Evolutionary conservation across 2,888 invertebrate genomes (phyloP), one percentile per base, ranked within the genome.

Genomic region (Tetragnatha montana): DNA sequence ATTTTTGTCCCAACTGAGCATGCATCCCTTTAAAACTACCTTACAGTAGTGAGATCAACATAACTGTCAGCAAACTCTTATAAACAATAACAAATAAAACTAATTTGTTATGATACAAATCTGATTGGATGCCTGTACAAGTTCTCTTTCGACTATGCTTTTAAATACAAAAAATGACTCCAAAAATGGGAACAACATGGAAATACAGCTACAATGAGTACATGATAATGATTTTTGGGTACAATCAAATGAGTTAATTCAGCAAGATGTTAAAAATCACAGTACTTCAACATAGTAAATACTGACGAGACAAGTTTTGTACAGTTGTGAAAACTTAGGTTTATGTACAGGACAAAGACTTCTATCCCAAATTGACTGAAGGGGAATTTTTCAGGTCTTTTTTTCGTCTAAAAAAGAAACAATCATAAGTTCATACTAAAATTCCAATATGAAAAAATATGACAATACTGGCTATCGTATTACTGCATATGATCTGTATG

Each of bases 1-100:
- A 89, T 76, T 80, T 60, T 75, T 35, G 69, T 84, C 83, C 75
- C 19, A 85, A 85, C 76, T 85, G 60, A 71, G 35, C 14, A 70
- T 35, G 47, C 49, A 85, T 74, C 50, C 19, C 21, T 51, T 19
- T 76, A 21, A 85, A 49, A 85, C 19, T 50, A 80, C 6, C 51
- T 49, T 12, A 19, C 71, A 79, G 35, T 35, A 85, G 12, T 51
- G 87, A 88, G 87, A 88, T 88, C 87, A 88, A 81, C 47, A 69
- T 51, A 84, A 80, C 51, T 68, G 35, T 88, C 47, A 50, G 50
- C 81, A 89, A 89, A 84, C 74, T 83, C 80, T 88, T 60, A 10
- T 78, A 88, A 89, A 75, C 81, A 84, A 84, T 76, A 89, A 89
- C 84, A 88, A 88, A 88, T 84, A 70, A 89, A 89, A 89, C 81